These are phyloP conservation scores for Heliothis subflexa DNA, from an alignment of 1,140 invertebrate species.

Conservation along the genomic window DNA sequence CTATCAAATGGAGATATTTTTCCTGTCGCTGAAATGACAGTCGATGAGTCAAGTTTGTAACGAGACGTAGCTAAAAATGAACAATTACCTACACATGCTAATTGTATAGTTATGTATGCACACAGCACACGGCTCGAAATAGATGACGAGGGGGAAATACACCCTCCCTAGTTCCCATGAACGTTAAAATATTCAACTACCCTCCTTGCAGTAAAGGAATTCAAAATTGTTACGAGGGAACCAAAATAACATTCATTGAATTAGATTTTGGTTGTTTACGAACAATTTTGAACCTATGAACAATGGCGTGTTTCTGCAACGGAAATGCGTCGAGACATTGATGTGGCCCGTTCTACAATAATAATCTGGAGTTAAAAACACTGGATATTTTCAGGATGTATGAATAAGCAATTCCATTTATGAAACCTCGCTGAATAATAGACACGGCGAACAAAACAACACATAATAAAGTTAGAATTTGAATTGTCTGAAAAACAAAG, in stretches of 20 bases:
- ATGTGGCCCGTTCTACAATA: not conserved
- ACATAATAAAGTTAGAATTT: conserved; percentile 28
- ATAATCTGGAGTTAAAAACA: conserved; percentile 27
- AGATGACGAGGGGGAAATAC: conserved; percentile 31
- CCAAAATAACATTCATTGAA: conserved; percentile 21
- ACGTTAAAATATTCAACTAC: conserved; percentile 20
- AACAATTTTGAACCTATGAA: not conserved
- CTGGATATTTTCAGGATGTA: conserved; percentile 18
- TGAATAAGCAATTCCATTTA: conserved; percentile 9
- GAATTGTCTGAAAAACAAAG: conserved; percentile 54
- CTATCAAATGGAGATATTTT: conserved; percentile 3
- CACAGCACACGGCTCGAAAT: conserved; percentile 30
- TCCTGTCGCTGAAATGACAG: not conserved
- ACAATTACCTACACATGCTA: conserved; percentile 20
- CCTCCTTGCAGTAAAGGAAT: conserved; percentile 6
- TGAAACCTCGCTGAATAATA: conserved; percentile 11
- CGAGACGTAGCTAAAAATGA: conserved; percentile 30
- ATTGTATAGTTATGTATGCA: conserved; percentile 30
- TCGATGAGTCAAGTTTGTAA: conserved; percentile 37
- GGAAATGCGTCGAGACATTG: conserved; percentile 4
- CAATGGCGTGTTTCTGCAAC: not conserved
- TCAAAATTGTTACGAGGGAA: conserved; percentile 2
- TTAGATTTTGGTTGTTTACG: conserved; percentile 11
- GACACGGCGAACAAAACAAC: conserved; percentile 6
- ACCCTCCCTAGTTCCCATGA: conserved; percentile 20